A percentile compares a stretch with the other conserved stretches of the same genome.
Conservation (phyloP, 2,888 invertebrate genomes). For the Xestia xanthographa region DNA sequence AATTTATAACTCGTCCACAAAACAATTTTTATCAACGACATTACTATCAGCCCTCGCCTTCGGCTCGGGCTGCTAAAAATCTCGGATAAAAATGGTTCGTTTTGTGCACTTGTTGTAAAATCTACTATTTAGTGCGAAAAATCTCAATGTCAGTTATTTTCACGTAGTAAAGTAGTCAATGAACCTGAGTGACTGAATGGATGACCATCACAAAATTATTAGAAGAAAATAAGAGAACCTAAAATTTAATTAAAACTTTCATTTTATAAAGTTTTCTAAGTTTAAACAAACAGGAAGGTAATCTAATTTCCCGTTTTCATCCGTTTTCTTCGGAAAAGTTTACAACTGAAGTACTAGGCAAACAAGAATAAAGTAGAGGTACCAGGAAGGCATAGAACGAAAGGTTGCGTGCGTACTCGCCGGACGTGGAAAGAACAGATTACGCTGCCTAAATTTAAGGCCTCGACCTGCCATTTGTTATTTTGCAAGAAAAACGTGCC, state of each 20-base stretch:
- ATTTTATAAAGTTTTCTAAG: slow-evolving; percentile 1
- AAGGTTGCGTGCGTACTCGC: slow-evolving; percentile 49
- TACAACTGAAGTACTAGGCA: slow-evolving; percentile 28
- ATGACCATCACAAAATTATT: not conserved
- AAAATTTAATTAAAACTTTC: too few relatives aligned
- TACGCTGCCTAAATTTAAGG: slow-evolving; percentile 46
- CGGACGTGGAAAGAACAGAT: slow-evolving; percentile 56
- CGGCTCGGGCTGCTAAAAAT: too few relatives aligned
- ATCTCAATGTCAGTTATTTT: not conserved
- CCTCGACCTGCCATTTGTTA: slow-evolving; percentile 33
- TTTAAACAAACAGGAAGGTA: slow-evolving; percentile 4
- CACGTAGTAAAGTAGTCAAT: not conserved
- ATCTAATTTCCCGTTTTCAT: slow-evolving; percentile 32
- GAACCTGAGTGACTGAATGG: too few relatives aligned
- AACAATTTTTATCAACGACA: too few relatives aligned
- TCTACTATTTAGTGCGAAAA: too few relatives aligned
- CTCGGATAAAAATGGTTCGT: too few relatives aligned
- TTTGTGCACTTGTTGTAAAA: too few relatives aligned
- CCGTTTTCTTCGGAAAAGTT: slow-evolving; percentile 20
- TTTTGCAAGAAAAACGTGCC: slow-evolving; percentile 35
- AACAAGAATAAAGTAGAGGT: slow-evolving; percentile 42
- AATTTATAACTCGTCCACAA: too few relatives aligned
- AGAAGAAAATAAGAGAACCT: not conserved
- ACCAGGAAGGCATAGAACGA: slow-evolving; percentile 13
- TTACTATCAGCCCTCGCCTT: too few relatives aligned